Evolutionary conservation across 2,113 vertebrate genomes (phyloP).

Genomic region (Ciconia maguari): DNA sequence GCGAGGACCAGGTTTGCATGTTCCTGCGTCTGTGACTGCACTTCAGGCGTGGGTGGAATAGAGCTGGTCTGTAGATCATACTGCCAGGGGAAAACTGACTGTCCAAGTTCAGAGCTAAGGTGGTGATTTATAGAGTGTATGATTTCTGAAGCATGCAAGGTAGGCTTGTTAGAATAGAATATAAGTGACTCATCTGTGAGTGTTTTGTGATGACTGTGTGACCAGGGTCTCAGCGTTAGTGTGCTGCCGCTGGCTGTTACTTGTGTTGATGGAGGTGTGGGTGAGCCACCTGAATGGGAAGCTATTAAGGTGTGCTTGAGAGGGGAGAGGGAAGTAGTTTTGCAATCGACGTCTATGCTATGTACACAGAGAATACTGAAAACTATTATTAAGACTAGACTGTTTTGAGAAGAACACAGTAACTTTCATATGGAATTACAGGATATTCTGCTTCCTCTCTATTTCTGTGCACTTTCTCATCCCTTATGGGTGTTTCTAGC

Average conservation of each 20-base stretch:
- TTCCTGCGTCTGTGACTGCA: neutral
- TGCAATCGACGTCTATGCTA: rapidly evolving
- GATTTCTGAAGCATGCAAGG: neutral
- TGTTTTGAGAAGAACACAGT: neutral
- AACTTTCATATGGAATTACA: neutral
- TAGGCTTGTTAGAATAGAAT: neutral
- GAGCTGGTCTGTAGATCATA: neutral
- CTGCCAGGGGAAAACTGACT: neutral
- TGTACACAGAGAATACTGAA: neutral
- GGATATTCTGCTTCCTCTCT: neutral
- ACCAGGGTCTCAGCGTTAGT: neutral
- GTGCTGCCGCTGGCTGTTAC: neutral
- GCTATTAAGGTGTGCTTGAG: neutral
- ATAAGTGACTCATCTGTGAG: neutral
- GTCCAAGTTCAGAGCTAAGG: neutral
- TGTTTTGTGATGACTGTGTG: neutral
- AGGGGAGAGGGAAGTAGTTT: neutral
- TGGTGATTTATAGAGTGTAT: neutral
- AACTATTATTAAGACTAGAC: neutral
- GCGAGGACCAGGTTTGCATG: neutral
- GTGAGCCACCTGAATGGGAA: neutral
- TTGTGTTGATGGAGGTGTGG: neutral
- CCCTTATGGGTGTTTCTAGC: neutral
- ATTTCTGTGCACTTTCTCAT: neutral
- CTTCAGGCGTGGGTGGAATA: neutral